Conservation (phyloP, 1,140 invertebrate species). For the Cryptotermes secundus region DNA sequence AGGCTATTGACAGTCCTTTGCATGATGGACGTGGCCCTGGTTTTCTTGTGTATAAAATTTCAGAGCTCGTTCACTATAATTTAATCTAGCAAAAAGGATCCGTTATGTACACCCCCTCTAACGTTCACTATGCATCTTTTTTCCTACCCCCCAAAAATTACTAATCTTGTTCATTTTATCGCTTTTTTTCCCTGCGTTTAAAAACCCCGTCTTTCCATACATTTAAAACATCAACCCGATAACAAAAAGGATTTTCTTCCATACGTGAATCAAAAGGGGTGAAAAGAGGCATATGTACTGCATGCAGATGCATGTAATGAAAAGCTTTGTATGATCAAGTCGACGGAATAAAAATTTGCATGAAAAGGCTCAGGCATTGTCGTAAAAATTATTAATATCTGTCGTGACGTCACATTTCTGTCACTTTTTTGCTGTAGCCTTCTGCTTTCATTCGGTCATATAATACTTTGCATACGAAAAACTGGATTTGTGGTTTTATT, state of each 20-base stretch:
- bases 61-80: background rate
- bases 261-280: slow-evolving; percentile 1
- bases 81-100: background rate
- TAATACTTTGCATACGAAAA: slow-evolving; percentile 16
- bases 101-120: background rate
- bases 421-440: background rate
- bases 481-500: slow-evolving; percentile 19
- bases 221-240: background rate
- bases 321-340: background rate
- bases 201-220: slow-evolving; percentile 17
- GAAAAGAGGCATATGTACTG: background rate
- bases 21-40: background rate
- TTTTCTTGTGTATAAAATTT: background rate
- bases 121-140: background rate
- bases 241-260: background rate
- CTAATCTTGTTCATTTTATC: slow-evolving; percentile 1
- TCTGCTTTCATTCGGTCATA: background rate
- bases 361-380: background rate
- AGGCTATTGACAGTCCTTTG: background rate
- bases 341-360: slow-evolving; percentile 14
- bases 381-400: slow-evolving; percentile 16
- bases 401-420: background rate
- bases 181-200: background rate
- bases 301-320: slow-evolving; percentile 7
- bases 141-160: background rate